Evolutionary conservation across 2,888 invertebrate species (phyloP), one percentile per base, ranked within the genome.

Genomic region (Melanophora roralis): DNA sequence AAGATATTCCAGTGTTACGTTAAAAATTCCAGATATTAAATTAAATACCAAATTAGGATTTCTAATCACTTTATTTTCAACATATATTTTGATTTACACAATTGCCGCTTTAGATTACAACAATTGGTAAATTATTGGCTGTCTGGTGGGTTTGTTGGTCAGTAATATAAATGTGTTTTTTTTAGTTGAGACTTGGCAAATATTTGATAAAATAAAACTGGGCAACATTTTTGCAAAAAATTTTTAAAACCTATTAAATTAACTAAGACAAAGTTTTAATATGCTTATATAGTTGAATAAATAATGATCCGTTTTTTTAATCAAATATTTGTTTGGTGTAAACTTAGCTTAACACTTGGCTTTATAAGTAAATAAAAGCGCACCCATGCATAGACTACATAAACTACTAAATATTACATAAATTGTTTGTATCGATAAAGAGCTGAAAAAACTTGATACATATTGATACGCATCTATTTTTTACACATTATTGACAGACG

Each of bases 381-480:
- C 8, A 45, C 8, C 38, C 19, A 68, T 8, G 45, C 34, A 19
- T 1, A 32, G 34, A 60, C 45, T 23, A 21, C 2, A 36, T 16
- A 55, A 34, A 2, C 49, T 11, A 53, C 32, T 43, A 34, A 73
- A 38, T 55, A 27, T 27, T 3, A 27, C 3, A 3, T 27, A 27
- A 27, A 5, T 27, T 27, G 3, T 5, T 5, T 5, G 6, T 3
- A 27, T 3, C 6, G 6, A 27, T 5, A 3, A 27, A 51, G 19
- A n/a, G 19, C 60, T 1, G 27, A 19, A 34, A 53, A 47, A 62
- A 49, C 14, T 49, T 64, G 45, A 62, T 34, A 76, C 69, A 67
- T 80, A 76, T 76, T 80, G 80, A 80, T 80, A 80, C 76, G 80
- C 80, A 80, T 80, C 80, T 80, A 76, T 80, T 76, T 73, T 76